These are phyloP conservation scores for Drosophila prolongata DNA, from an alignment of 2,888 invertebrate genomes.

Conservation along the genomic window DNA sequence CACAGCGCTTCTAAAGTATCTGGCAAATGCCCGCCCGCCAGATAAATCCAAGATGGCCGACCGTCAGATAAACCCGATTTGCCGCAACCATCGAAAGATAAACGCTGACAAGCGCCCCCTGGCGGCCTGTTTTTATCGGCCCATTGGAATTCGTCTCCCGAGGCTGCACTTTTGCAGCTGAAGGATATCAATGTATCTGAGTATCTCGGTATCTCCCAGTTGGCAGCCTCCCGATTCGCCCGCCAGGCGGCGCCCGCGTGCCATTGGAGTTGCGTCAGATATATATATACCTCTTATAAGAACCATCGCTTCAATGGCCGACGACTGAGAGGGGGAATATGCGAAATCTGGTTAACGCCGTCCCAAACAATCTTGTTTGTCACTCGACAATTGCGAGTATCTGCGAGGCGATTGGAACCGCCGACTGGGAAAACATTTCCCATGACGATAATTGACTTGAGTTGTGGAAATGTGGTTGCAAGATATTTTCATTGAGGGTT, in stretches of 20 bases:
- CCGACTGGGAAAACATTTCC: slow-evolving; percentile 21
- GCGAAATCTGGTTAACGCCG: slow-evolving; percentile 28
- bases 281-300: slow-evolving; percentile 11
- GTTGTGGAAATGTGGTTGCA: slow-evolving; percentile 15
- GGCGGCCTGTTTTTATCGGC: slow-evolving; percentile 64
- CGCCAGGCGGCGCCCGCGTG: slow-evolving; percentile 56
- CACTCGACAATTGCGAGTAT: slow-evolving; percentile 27
- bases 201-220: slow-evolving; percentile 19
- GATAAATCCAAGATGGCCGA: slow-evolving; percentile 82
- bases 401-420: slow-evolving; percentile 15
- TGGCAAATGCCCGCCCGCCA: slow-evolving; percentile 50
- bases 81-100: slow-evolving; percentile 19
- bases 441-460: slow-evolving; percentile 36
- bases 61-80: slow-evolving; percentile 59
- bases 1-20: slow-evolving; percentile 44
- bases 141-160: slow-evolving; percentile 45
- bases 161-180: slow-evolving; percentile 28
- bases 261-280: slow-evolving; percentile 34
- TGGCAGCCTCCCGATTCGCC: slow-evolving; percentile 53
- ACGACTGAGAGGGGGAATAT: slow-evolving; percentile 15
- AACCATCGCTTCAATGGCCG: slow-evolving; percentile 25
- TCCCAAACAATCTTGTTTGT: slow-evolving; percentile 26
- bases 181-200: slow-evolving; percentile 47
- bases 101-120: slow-evolving; percentile 66
- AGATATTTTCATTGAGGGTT: slow-evolving; percentile 6